Base-by-base conservation (phyloP, 1,140 invertebrate species). In the Rhagoletis zephyria region DNA sequence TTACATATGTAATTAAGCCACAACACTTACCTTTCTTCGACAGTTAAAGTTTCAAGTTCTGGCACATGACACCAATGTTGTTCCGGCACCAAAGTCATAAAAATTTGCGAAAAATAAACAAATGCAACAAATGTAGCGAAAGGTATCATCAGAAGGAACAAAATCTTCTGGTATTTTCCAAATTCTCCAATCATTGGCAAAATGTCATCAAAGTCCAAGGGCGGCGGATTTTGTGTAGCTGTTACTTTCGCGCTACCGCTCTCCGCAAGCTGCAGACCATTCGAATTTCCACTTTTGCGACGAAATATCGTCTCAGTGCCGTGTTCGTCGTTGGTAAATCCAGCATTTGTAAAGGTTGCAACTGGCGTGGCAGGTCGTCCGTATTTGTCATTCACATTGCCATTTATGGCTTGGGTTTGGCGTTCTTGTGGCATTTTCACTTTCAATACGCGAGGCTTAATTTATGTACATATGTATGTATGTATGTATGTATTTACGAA, bases 81-180 rank as follows among this genome's bases (percentile, higher is more conserved):
- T 60, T 96, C 95, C 2, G 97, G 97, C 87, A 96, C 95, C 3
- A 97, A 93, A 0, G 96, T 97, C 91, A 97, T 96, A 91, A 97
- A 97, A 65, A 97, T 97, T 93, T 97, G 97, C 1, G 96, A 95
- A 92, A 97, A 97, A 92, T 97, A 97, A 0, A 97, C 96, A 93
- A 96, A 97, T 0, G 96, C 96, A 81, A 97, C 96, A 93, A 96
- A 97, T 91, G 96, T 97, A 2, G 96, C 95, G 90, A 97, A 97
- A 0, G 97, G 97, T 81, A 97, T 96, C 95, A 98, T 96, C 89
- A 97, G 93, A 5, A 97, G 91, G 91, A 98, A 98, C 0, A 98
- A 93, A 4, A 97, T 93, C 90, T 96, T 96, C 91, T 98, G 98
- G 93, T 98, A 98, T 70, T 94, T 93, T 40, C 97, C 97, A 91